Evolutionary conservation across 1,140 invertebrate species (phyloP), one percentile per base, ranked within the genome.

Genomic region (Drosophila chauvacae): DNA sequence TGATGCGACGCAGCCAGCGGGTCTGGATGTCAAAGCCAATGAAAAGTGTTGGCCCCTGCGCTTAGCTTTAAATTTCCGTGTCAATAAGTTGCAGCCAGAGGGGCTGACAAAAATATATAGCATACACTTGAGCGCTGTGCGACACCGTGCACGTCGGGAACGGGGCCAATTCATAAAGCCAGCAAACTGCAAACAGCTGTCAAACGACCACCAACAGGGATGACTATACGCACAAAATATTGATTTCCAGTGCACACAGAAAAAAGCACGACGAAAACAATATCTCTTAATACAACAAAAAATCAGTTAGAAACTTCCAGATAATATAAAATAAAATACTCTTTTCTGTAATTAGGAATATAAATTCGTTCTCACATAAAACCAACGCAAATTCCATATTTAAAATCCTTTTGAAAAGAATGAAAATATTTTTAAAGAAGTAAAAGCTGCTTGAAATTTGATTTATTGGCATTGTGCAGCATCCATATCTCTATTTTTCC

Each of bases 91-190:
- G 37, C 37, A 39, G 44, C 26, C 57, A 23, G 16, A 37, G 35
- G 10, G 3, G 37, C 53, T 50, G 39, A 23, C 47, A 59, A 58
- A 58, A 86, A 65, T 63, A 41, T 61, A 50, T 66, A 80, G 84
- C 63, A 77, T 77, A 76, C 76, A 35, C 55, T 76, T 45, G 48
- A 68, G 66, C 66, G 58, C 53, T 14, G 26, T 23, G 58, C 45
- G 53, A 71, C 72, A 71, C 70, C 76, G 77, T 70, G 33, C 51
- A 23, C 14, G 20, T 20, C 13, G 14, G 51, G 51, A 18, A 53
- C 51, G 20, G 33, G 48, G 66, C 35, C 79, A 71, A 87, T 78
- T 75, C 48, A 76, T 61, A 44, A 62, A 78, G 64, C 33, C 23
- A 59, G 35, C 23, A n/a, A 51, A n/a, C 16, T 37, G 33, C 53